These are phyloP conservation scores for Menura novaehollandiae DNA, from an alignment of 2,113 vertebrate genomes.

Conservation along the genomic window DNA sequence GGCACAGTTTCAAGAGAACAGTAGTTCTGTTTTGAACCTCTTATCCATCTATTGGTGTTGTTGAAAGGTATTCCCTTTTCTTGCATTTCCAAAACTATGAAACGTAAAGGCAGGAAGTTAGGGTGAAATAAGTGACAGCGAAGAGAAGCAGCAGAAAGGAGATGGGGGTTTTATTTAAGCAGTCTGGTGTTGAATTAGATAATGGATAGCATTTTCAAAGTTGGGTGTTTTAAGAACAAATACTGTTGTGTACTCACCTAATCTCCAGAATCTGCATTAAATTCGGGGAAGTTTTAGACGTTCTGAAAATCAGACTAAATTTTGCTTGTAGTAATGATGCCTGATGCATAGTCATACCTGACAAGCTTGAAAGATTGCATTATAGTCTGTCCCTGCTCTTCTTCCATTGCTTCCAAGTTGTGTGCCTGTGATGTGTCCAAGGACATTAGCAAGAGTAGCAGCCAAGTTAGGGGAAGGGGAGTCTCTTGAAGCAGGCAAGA, in stretches of 20 bases:
- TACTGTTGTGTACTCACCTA: neutral
- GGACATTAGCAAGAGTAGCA: neutral
- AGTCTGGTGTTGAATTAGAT: neutral
- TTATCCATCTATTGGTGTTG: neutral
- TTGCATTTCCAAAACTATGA: neutral
- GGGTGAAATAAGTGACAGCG: neutral
- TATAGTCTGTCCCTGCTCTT: neutral
- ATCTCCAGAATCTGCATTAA: neutral
- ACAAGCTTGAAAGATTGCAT: neutral
- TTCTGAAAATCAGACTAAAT: neutral
- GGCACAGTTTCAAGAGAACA: accelerated
- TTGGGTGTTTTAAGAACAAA: neutral
- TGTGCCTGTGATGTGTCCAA: neutral
- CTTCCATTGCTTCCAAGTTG: neutral
- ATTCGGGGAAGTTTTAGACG: neutral
- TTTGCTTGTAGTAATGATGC: neutral
- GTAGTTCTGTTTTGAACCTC: neutral
- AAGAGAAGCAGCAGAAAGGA: neutral
- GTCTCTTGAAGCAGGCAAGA: neutral
- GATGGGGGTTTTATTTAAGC: neutral
- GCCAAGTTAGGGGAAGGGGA: neutral
- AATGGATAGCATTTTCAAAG: neutral
- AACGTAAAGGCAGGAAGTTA: neutral
- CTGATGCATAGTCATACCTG: neutral
- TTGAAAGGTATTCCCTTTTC: neutral